Conservation (phyloP, 2,888 invertebrate species). For the Alitta virens region DNA sequence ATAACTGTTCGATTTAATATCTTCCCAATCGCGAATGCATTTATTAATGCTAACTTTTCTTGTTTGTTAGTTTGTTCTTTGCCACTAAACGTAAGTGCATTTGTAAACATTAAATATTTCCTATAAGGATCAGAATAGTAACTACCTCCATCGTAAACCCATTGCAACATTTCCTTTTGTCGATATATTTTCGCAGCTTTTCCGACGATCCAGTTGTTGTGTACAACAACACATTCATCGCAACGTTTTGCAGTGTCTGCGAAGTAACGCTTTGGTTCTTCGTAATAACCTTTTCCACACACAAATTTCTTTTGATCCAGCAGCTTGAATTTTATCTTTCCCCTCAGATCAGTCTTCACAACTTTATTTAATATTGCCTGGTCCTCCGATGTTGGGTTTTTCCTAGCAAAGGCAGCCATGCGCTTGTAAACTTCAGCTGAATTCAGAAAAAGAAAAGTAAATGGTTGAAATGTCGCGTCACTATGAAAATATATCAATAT, state of each 20-base stretch:
- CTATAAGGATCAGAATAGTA: constrained; percentile 5
- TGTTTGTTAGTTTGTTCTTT: background rate
- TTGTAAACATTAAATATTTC: constrained; percentile 7
- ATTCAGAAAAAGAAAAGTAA: background rate
- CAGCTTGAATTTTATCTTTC: background rate
- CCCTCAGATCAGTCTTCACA: background rate
- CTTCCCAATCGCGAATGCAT: background rate
- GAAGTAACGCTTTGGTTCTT: background rate
- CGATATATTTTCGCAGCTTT: constrained; percentile 14
- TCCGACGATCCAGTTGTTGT: constrained; percentile 15
- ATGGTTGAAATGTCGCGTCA: too few species aligned
- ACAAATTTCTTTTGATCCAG: background rate
- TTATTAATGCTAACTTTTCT: background rate
- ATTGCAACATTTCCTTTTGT: constrained; percentile 6
- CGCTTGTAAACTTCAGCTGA: background rate
- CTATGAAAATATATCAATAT: too few species aligned
- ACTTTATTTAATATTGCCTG: background rate
- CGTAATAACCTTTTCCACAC: background rate
- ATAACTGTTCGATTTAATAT: background rate
- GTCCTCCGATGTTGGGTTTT: background rate
- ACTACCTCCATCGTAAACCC: constrained; percentile 1
- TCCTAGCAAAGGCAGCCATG: background rate
- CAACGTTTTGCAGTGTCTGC: background rate
- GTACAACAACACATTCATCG: constrained; percentile 4
- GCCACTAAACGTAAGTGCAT: background rate